These are phyloP conservation scores for Drosophila falleni DNA, from an alignment of 2,888 invertebrate genomes.

Conservation along the genomic window DNA sequence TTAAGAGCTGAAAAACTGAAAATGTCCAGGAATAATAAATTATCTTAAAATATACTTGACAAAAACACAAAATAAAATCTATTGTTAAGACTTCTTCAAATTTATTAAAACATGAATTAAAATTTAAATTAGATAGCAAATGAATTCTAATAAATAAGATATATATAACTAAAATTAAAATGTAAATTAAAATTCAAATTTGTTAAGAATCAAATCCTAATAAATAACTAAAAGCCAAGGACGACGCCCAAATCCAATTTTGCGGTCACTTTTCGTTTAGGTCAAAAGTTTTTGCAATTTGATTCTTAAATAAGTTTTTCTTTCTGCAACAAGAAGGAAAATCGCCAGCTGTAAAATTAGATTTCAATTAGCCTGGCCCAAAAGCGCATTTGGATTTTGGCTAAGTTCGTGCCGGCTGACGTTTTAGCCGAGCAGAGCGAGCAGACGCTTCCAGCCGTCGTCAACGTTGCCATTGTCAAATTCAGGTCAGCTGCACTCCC, in stretches of 20 bases:
- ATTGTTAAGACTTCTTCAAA: no score
- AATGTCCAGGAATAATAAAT: neutral
- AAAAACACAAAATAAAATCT: neutral
- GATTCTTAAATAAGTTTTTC: slow-evolving; percentile 9
- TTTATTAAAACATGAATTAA: no score
- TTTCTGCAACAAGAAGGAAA: neutral
- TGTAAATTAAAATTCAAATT: no score
- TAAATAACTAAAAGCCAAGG: neutral
- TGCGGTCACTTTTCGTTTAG: slow-evolving; percentile 5
- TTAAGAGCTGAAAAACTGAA: slow-evolving; percentile 20
- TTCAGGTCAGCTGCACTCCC: slow-evolving; percentile 57
- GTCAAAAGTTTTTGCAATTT: neutral
- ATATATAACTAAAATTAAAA: no score
- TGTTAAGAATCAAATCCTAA: no score
- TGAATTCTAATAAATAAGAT: no score
- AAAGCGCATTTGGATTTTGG: slow-evolving; percentile 17
- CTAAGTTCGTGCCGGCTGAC: slow-evolving; percentile 28
- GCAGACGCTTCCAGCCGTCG: slow-evolving; percentile 33
- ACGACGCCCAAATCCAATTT: slow-evolving; percentile 34
- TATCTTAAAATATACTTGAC: neutral
- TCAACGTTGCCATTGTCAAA: slow-evolving; percentile 44
- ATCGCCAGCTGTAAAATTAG: slow-evolving; percentile 52
- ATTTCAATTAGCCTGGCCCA: slow-evolving; percentile 62
- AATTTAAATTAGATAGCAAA: no score
- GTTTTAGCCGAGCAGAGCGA: slow-evolving; percentile 17